Percentiles rank a stretch among this genome's conserved stretches.
These are phyloP conservation scores for Siphonodentalium dalli DNA, from an alignment of 2,888 invertebrate species.

Conservation along the genomic window DNA sequence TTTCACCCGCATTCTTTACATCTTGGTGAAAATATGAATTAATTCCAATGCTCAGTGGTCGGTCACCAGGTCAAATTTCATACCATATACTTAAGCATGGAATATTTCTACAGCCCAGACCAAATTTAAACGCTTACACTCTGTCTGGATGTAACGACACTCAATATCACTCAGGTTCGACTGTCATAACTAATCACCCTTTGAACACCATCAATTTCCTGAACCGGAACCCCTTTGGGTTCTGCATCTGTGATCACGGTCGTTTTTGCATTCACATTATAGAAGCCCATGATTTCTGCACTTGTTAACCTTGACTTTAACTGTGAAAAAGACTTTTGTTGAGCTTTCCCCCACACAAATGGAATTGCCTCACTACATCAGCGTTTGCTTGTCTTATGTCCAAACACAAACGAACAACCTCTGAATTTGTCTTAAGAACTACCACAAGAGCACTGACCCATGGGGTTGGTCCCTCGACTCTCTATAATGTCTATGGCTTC, in stretches of 20 bases:
- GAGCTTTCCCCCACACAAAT: conserved; percentile 2
- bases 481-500: conserved; percentile 23
- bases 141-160: conserved; percentile 2
- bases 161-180: background rate
- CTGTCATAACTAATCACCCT: conserved; percentile 7
- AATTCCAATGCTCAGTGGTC: conserved; percentile 1
- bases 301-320: conserved; percentile 4
- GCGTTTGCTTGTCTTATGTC: conserved; percentile 30
- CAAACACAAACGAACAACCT: conserved; percentile 28
- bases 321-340: background rate
- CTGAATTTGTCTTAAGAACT: conserved; percentile 23
- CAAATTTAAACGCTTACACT: background rate
- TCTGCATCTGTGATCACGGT: conserved; percentile 1
- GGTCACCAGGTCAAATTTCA: background rate
- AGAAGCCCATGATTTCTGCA: conserved; percentile 10
- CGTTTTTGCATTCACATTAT: conserved; percentile 5
- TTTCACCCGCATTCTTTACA: background rate
- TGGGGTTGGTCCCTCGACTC: conserved; percentile 18
- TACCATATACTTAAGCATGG: conserved; percentile 3
- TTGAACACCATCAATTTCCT: conserved; percentile 3
- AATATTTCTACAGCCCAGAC: conserved; percentile 1
- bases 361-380: conserved; percentile 22
- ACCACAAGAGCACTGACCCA: conserved; percentile 31
- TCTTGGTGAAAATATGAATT: background rate
- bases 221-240: background rate